phyloP scores from a whole-genome alignment of 2,113 vertebrate genomes.

The Toxostoma redivivum region DNA sequence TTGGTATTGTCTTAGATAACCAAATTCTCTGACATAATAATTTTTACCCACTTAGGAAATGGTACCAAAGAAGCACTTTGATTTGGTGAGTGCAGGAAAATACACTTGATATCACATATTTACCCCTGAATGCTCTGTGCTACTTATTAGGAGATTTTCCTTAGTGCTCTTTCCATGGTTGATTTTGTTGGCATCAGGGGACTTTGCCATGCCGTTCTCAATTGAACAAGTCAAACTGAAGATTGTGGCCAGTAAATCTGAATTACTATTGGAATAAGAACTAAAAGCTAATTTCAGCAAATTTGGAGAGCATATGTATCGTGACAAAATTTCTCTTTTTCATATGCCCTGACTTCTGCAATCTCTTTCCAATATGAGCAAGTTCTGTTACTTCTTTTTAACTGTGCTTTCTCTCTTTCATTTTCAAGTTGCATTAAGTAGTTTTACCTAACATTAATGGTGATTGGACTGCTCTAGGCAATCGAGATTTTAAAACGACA shows the following conservation, averaged over 20 bases:
- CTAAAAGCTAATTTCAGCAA: neutral
- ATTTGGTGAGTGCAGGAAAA: neutral
- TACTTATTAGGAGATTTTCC: neutral
- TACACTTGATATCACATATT: neutral
- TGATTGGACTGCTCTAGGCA: neutral
- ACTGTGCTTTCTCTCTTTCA: neutral
- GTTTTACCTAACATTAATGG: neutral
- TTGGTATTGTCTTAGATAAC: neutral
- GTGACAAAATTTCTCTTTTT: neutral
- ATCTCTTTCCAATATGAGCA: neutral
- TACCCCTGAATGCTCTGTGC: neutral
- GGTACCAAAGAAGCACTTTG: neutral
- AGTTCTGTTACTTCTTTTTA: neutral
- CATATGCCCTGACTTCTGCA: neutral
- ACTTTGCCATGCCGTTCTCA: neutral
- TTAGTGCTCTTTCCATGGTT: neutral
- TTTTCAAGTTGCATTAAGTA: neutral
- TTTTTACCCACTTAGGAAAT: neutral
- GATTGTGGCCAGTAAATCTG: neutral
- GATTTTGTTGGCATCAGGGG: neutral
- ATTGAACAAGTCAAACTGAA: neutral
- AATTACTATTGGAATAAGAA: neutral
- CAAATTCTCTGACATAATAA: neutral
- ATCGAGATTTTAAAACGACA: neutral
- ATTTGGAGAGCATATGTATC: accelerated